phyloP scores from a whole-genome alignment of 2,113 vertebrate genomes.

The Catharus bicknelli region DNA sequence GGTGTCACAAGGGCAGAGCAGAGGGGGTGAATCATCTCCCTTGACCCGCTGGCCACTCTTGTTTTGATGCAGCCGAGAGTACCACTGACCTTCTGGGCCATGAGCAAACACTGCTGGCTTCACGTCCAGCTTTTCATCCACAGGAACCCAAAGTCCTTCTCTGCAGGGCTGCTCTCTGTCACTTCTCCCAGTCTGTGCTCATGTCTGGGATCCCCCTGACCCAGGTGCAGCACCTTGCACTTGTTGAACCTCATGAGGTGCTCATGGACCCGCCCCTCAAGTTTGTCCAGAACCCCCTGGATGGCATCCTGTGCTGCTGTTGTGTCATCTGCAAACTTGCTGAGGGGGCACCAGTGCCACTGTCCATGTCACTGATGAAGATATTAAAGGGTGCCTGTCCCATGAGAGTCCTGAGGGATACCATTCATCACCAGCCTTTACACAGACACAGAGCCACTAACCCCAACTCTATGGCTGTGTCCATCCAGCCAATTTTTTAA shows the following conservation, averaged over 20 bases:
- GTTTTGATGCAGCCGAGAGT: not conserved
- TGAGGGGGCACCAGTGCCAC: not conserved
- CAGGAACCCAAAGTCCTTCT: not conserved
- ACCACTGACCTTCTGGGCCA: not conserved
- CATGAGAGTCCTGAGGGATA: not conserved
- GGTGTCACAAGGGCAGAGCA: not conserved
- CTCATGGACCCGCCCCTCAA: not conserved
- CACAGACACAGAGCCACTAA: rapidly evolving
- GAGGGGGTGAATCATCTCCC: rapidly evolving
- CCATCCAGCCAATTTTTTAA: not conserved
- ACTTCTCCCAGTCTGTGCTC: not conserved
- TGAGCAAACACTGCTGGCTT: rapidly evolving
- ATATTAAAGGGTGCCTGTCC: not conserved
- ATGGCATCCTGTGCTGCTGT: not conserved
- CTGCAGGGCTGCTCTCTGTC: not conserved
- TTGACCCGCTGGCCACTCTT: not conserved
- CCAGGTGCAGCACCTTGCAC: not conserved
- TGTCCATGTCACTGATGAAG: not conserved
- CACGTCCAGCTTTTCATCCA: not conserved
- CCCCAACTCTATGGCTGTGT: not conserved
- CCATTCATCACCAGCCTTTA: rapidly evolving
- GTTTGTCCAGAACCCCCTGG: too few species aligned
- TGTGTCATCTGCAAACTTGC: not conserved
- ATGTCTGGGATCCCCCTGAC: not conserved
- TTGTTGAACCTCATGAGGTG: not conserved